Evolutionary conservation across 2,888 invertebrate genomes (phyloP), one percentile per base, ranked within the genome.

Genomic region (Drosophila paucipuncta): DNA sequence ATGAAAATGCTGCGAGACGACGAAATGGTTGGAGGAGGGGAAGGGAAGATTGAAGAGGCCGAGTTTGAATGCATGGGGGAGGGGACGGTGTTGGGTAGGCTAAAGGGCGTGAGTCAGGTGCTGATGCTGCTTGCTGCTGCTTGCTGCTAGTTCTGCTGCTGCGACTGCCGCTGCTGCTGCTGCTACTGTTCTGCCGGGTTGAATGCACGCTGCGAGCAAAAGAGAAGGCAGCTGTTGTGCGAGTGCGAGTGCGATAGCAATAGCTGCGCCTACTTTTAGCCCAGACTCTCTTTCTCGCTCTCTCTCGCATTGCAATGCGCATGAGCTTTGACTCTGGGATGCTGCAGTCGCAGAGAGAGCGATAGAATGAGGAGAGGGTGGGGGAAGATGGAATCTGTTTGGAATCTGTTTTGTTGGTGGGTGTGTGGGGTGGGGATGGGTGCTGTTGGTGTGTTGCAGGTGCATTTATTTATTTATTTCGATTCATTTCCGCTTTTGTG

Each of bases 391-490:
- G 18, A 18, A 35, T 13, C 13, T 35, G 2, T 2, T 22, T 25
- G 22, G 47, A 16, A 25, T 47, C 25, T 47, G 47, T 47, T 47
- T 9, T 25, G 47, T 9, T 47, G 47, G 25, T 47, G 22, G 7
- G 28, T n/a, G 41, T 37, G 50, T 28, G 22, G 28, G 30, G 11
- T 11, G 39, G 10, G 35, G 31, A 33, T n/a, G 31, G 61, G 41
- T 30, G 55, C 49, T 13, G 55, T 13, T 55, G 33, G 13, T 25
- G 41, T 37, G 69, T 28, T 68, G 68, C 86, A 91, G 92, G 91
- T 91, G 91, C 87, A 91, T 80, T 87, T 87, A 80, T 88, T 90
- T 90, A 91, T 89, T 91, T 91, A 91, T 91, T 91, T 88, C 86
- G 86, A 86, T 91, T 92, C 85, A 92, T 91, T 91, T 92, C 91